phyloP scores from a whole-genome alignment of 1,140 invertebrate genomes.

The Pseudomyrmex gracilis region DNA sequence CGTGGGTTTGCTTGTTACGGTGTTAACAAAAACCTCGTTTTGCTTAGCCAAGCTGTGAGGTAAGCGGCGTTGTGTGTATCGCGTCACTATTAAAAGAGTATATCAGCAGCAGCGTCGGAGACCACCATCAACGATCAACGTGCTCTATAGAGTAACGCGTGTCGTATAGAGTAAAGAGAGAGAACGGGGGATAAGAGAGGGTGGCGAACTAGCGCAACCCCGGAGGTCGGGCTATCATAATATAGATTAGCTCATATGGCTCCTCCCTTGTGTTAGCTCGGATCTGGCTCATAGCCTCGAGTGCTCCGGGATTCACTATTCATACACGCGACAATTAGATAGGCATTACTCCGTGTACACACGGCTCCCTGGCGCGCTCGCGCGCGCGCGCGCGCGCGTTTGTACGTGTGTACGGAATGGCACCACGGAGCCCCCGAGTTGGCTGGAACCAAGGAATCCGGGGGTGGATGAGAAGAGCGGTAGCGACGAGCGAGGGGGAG shows the following conservation, averaged over 20 bases:
- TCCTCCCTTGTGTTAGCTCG: conserved; percentile 83
- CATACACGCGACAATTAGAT: conserved; percentile 86
- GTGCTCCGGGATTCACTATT: conserved; percentile 86
- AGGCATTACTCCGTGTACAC: conserved; percentile 83
- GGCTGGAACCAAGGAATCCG: conserved; percentile 74
- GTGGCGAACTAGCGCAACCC: conserved; percentile 70
- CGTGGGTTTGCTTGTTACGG: too few species aligned
- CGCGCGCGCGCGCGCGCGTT: not conserved
- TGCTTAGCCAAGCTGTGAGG: not conserved
- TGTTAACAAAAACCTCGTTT: not conserved
- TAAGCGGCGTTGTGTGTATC: not conserved
- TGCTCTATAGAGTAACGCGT: conserved; percentile 8
- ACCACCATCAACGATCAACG: conserved; percentile 36
- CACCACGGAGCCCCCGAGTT: conserved; percentile 70
- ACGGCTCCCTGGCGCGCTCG: conserved; percentile 21
- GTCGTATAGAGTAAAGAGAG: not conserved
- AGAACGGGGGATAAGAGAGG: conserved; percentile 50
- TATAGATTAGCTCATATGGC: conserved; percentile 86
- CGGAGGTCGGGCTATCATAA: conserved; percentile 84
- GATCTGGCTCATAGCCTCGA: conserved; percentile 84
- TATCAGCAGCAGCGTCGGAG: not conserved
- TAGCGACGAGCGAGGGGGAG: not conserved
- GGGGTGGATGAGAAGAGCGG: conserved; percentile 65
- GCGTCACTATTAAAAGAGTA: conserved; percentile 8
- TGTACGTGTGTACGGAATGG: conserved; percentile 65